A percentile compares a stretch with the other conserved stretches of the same genome.
Conservation (phyloP, 2,797 vertebrate species). For the Spinus pinus region DNA sequence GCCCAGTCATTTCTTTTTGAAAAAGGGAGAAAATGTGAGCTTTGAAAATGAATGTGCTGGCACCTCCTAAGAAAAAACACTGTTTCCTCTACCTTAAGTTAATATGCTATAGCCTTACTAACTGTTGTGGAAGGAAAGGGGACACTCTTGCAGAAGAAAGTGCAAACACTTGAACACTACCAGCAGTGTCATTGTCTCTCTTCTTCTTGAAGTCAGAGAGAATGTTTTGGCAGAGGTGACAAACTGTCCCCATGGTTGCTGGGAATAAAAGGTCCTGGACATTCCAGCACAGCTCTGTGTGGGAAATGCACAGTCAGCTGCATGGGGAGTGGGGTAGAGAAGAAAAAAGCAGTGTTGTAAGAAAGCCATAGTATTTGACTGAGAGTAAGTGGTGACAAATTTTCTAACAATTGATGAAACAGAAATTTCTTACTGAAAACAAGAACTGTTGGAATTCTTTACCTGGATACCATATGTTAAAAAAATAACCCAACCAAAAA, state of each 20-base stretch:
- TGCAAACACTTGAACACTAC: not conserved
- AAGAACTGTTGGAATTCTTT: not conserved
- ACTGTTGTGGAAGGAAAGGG: not conserved
- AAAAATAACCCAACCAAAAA: accelerated
- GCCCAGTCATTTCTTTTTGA: not conserved
- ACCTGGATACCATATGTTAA: no score
- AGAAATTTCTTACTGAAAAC: not conserved
- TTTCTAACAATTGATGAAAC: not conserved
- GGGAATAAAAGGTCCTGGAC: not conserved
- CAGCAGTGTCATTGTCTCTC: not conserved
- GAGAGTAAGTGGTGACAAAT: not conserved
- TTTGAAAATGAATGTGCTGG: constrained; percentile 2
- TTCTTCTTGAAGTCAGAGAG: not conserved
- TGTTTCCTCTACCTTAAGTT: not conserved
- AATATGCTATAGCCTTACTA: not conserved
- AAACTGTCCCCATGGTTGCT: not conserved
- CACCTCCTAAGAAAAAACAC: not conserved
- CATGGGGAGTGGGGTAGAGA: not conserved
- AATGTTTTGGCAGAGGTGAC: not conserved
- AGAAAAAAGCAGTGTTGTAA: not conserved
- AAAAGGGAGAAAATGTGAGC: not conserved
- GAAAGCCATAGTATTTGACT: not conserved
- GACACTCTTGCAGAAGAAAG: not conserved
- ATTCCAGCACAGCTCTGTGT: not conserved
- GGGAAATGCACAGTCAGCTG: not conserved